Evolutionary conservation across 2,113 vertebrate genomes (phyloP).

Genomic region (Leiothrix lutea): DNA sequence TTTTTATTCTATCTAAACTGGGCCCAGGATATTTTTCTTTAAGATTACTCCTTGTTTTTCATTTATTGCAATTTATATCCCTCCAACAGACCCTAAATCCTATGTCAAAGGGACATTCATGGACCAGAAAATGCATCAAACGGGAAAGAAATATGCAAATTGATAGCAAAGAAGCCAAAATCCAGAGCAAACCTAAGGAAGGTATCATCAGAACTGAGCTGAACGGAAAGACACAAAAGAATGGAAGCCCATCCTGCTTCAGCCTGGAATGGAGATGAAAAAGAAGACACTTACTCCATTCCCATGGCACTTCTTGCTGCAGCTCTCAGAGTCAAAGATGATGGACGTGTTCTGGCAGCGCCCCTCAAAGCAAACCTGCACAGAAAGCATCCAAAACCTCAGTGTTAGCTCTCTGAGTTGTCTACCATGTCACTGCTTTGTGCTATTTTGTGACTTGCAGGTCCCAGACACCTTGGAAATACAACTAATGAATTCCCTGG

Average conservation of each 20-base stretch:
- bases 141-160: background rate
- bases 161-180: background rate
- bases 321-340: conserved; percentile 84
- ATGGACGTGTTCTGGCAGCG: conserved; percentile 88
- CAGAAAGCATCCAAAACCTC: background rate
- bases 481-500: background rate
- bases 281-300: conserved; percentile 80
- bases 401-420: background rate
- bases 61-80: background rate
- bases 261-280: background rate
- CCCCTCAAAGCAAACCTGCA: conserved; percentile 93
- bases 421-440: background rate
- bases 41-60: background rate
- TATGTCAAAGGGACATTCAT: background rate
- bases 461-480: background rate
- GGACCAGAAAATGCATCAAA: background rate
- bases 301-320: conserved; percentile 85
- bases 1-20: background rate
- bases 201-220: background rate
- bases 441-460: background rate
- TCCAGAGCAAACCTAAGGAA: background rate
- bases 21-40: background rate
- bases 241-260: background rate
- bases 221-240: background rate
- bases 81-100: background rate